phyloP scores from a whole-genome alignment of 2,888 invertebrate genomes.

The Pinctada fucata region DNA sequence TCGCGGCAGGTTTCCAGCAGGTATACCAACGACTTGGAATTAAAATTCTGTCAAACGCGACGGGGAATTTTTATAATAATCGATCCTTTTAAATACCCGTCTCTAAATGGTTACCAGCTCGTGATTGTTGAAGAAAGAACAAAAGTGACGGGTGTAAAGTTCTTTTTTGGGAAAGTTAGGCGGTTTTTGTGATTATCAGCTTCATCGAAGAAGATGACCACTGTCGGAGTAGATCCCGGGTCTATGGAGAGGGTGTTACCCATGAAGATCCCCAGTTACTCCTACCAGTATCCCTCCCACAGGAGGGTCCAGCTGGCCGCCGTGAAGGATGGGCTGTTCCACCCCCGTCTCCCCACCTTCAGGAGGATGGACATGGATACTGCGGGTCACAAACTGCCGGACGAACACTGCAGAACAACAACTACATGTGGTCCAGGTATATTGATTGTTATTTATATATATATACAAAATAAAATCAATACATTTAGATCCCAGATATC shows the following conservation, averaged over 20 bases:
- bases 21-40: constrained; percentile 5
- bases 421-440: constrained; percentile 70
- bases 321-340: constrained; percentile 73
- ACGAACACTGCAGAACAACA: constrained; percentile 73
- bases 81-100: background rate
- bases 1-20: constrained; percentile 5
- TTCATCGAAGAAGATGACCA: constrained; percentile 64
- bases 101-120: background rate
- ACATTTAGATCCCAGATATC: background rate
- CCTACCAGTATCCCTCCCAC: constrained; percentile 71
- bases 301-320: constrained; percentile 70
- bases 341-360: constrained; percentile 72
- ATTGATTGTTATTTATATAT: constrained; percentile 7
- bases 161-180: background rate
- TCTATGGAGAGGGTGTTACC: constrained; percentile 59
- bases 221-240: constrained; percentile 65
- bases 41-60: background rate
- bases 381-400: constrained; percentile 70
- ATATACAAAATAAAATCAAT: background rate
- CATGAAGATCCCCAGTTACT: constrained; percentile 71
- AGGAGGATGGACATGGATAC: constrained; percentile 76
- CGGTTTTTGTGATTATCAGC: too few species aligned
- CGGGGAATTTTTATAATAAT: background rate
- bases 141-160: background rate
- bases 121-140: background rate